These are phyloP conservation scores for Aurelia aurita DNA, from an alignment of 30 jellyfish, hydroid and myxozoan species.

Conservation along the genomic window DNA sequence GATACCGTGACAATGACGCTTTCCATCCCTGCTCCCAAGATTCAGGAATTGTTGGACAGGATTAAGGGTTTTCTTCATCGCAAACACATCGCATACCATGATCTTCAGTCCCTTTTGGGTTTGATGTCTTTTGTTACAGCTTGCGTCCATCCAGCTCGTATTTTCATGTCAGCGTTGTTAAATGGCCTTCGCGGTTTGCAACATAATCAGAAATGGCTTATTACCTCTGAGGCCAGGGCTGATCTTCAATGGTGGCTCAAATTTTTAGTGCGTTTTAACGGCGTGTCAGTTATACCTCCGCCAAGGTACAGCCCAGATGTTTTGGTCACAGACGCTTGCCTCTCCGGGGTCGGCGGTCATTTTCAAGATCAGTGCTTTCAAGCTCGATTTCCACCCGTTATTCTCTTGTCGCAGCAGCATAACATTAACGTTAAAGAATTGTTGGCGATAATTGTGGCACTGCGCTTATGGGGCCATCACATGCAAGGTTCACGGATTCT, in stretches of 20 bases:
- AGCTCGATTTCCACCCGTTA: background rate
- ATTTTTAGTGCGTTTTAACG: background rate
- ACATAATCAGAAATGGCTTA: background rate
- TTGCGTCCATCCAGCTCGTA: background rate
- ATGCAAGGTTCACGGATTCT: background rate
- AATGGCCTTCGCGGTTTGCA: slow-evolving; percentile 3
- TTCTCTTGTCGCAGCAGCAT: background rate
- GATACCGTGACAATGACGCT: background rate
- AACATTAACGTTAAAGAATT: slow-evolving; percentile 1
- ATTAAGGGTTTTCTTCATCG: background rate
- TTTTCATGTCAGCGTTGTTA: background rate
- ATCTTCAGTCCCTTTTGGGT: slow-evolving; percentile 4
- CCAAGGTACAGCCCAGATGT: background rate
- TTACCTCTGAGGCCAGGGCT: background rate
- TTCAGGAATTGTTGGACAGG: background rate
- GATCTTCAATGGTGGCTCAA: background rate
- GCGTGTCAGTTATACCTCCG: background rate
- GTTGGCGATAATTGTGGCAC: background rate
- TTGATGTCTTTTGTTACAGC: slow-evolving; percentile 7
- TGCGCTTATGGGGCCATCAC: background rate
- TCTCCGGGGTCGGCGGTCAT: background rate
- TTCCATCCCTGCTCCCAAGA: background rate
- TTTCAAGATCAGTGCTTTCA: background rate
- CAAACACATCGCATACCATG: background rate
- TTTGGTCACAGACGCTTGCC: background rate